Percentiles rank a stretch among this genome's conserved stretches.
Evolutionary conservation across 2,113 vertebrate species (phyloP).

Genomic region (Arvicanthis niloticus): DNA sequence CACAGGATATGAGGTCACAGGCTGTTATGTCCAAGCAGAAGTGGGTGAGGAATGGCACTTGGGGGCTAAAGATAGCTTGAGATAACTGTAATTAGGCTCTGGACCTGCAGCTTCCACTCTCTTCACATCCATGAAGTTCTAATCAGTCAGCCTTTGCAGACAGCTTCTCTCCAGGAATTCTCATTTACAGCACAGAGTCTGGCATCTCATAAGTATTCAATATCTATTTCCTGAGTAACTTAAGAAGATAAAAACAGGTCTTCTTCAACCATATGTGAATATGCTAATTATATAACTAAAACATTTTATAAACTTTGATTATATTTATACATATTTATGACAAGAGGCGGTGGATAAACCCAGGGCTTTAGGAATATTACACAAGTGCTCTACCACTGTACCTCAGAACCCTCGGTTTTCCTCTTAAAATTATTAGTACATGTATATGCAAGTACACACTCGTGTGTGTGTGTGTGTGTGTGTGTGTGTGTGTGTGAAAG

Average conservation of each 20-base stretch:
- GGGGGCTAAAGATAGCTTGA: not conserved
- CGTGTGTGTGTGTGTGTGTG: fast-evolving
- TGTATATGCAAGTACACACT: not conserved
- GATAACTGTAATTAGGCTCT: not conserved
- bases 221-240: constrained; percentile 42
- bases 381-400: not conserved
- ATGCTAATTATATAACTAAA: constrained; percentile 37
- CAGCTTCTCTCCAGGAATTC: not conserved
- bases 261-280: constrained; percentile 22
- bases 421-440: not conserved
- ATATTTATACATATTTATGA: not conserved
- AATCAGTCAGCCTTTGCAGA: not conserved
- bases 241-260: constrained; percentile 19
- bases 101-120: not conserved
- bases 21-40: not conserved
- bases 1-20: not conserved
- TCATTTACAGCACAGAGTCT: not conserved
- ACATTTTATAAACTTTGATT: not conserved
- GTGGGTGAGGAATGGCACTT: not conserved
- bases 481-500: not conserved
- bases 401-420: not conserved
- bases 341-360: not conserved
- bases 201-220: not conserved
- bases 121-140: not conserved
- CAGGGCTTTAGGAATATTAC: not conserved